These are phyloP conservation scores for Allochrocebus solatus DNA, from an alignment of 2,797 vertebrate species.

Conservation along the genomic window DNA sequence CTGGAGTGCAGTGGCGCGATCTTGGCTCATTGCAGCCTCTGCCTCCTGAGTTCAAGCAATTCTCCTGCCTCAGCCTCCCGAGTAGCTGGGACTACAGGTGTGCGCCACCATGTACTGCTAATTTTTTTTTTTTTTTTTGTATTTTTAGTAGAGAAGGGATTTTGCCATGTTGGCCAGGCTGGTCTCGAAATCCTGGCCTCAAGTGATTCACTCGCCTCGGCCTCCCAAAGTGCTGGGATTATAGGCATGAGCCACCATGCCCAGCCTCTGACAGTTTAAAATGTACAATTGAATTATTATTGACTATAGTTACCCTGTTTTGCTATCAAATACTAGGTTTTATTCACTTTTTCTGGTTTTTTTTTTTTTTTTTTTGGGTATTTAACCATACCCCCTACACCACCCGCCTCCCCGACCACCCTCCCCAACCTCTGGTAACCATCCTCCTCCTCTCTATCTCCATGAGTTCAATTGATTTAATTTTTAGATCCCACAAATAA, in stretches of 20 bases:
- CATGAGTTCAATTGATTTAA: neutral
- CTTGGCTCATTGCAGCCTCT: neutral
- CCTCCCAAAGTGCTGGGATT: neutral
- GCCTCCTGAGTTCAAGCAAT: neutral
- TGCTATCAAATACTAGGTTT: neutral
- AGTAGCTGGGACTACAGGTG: neutral
- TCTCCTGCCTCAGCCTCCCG: neutral
- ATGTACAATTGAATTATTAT: neutral
- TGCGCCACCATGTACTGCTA: too few species aligned
- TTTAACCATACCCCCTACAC: neutral
- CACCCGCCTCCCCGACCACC: neutral
- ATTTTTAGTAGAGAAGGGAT: neutral
- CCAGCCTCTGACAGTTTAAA: neutral
- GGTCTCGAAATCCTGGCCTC: neutral
- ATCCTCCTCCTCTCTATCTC: neutral
- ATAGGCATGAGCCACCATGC: neutral
- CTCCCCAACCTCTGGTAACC: neutral
- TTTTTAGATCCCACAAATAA: neutral
- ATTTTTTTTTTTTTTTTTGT: neutral
- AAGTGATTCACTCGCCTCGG: neutral
- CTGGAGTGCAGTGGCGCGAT: neutral
- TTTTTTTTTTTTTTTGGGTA: neutral
- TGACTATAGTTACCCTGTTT: neutral
- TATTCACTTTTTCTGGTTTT: neutral
- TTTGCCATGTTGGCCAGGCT: neutral